phyloP scores from a whole-genome alignment of 2,888 invertebrate species.

The Lasioglossum lativentre region DNA sequence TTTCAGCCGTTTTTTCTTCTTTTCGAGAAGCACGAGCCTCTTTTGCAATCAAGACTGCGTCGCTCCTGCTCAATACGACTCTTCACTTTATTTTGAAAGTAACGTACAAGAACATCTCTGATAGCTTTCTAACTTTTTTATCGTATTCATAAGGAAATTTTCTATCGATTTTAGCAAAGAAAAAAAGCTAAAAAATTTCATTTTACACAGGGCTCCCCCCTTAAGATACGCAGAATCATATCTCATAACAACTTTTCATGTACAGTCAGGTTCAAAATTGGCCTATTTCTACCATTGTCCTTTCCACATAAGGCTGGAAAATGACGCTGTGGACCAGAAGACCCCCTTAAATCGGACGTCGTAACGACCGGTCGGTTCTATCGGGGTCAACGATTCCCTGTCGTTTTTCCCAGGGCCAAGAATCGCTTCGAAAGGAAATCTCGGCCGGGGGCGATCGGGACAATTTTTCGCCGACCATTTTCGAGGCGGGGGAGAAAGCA shows the following conservation, averaged over 20 bases:
- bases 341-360: background rate
- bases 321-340: background rate
- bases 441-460: slow-evolving; percentile 48
- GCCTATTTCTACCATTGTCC: background rate
- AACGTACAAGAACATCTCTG: no score
- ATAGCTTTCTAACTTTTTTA: no score
- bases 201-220: no score
- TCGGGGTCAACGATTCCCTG: slow-evolving; percentile 53
- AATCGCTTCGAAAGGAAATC: slow-evolving; percentile 51
- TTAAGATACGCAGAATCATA: background rate
- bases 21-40: no score
- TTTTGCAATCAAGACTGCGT: no score
- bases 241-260: background rate
- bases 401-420: slow-evolving; percentile 24
- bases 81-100: no score
- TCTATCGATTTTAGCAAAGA: no score
- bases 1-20: no score
- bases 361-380: slow-evolving; percentile 48
- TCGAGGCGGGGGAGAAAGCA: background rate
- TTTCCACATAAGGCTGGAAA: background rate
- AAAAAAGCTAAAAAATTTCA: no score
- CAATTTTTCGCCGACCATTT: slow-evolving; percentile 55
- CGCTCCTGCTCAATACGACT: no score
- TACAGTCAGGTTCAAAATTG: background rate
- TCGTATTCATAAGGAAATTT: no score